Conservation (phyloP, 2,113 vertebrate species). For the Xenopus laevis region DNA sequence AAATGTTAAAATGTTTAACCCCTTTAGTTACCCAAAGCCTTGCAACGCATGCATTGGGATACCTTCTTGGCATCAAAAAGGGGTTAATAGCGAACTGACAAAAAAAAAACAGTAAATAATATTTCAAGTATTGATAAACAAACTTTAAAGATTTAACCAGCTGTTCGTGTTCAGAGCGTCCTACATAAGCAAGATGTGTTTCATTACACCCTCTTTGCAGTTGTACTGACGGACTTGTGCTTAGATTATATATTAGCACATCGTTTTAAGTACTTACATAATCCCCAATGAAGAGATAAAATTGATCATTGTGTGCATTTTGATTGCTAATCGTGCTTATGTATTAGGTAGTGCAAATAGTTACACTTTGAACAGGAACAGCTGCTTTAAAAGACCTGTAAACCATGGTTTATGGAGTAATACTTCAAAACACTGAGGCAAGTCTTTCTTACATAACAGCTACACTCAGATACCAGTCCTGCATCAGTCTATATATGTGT, state of each 20-base stretch:
- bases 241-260: too few relatives aligned
- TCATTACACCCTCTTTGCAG: too few relatives aligned
- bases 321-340: not conserved
- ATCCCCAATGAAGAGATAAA: too few relatives aligned
- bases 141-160: conserved; percentile 9
- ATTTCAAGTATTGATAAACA: conserved; percentile 39
- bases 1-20: conserved; percentile 3
- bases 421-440: conserved; percentile 26
- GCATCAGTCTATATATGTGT: too few relatives aligned
- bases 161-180: conserved; percentile 6
- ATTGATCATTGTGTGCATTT: too few relatives aligned
- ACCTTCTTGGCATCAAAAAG: conserved; percentile 6
- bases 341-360: not conserved
- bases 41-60: not conserved
- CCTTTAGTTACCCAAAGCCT: not conserved
- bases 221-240: not conserved
- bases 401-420: conserved; percentile 25
- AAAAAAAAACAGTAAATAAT: conserved; percentile 21
- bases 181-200: not conserved
- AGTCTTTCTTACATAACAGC: conserved; percentile 15
- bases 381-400: conserved; percentile 28
- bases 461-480: conserved; percentile 4
- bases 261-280: too few relatives aligned
- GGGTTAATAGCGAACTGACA: conserved; percentile 5
- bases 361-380: conserved; percentile 24